Evolutionary conservation across 2,888 invertebrate species (phyloP), one percentile per base, ranked within the genome.

Genomic region (Drosophila nr. fundita): DNA sequence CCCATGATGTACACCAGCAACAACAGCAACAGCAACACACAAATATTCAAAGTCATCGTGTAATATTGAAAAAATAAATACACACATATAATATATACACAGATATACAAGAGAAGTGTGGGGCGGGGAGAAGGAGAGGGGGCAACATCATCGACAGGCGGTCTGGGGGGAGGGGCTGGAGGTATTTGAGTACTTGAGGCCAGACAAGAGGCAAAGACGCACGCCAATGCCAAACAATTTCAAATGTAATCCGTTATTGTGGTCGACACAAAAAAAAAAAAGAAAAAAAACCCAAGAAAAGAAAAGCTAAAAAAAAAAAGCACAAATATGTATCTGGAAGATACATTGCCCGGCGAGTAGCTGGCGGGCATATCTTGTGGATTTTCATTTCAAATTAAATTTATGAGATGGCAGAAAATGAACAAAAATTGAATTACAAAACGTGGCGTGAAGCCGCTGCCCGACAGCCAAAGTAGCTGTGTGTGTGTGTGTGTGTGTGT

Each of bases 321-420:
- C 36, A 29, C 4, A 15, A 34, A 42, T 45, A 54, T 52, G 76
- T 77, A 80, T 79, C 82, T 76, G 57, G 45, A 13, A 75, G 69
- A 68, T 78, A 84, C 68, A 71, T 64, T 64, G 55, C 13, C 13
- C 8, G 18, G 4, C 38, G 21, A 32, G 36, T 30, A 30, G 65
- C 29, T 38, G 24, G 18, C n/a, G 52, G n/a, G 74, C 80, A 84
- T 80, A 82, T 87, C 79, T 80, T 72, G 79, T 74, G 84, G 89
- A 91, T 90, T 91, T 91, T 91, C 81, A 82, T 89, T 89, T 91
- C 82, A 90, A 90, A 91, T 91, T 91, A 89, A 90, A 77, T 89
- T 91, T 90, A 88, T 91, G 90, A 91, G 87, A 77, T 79, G 79
- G 89, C 90, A 89, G 59, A 89, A 87, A 84, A 53, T 53, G 27